Evolutionary conservation across 2,888 invertebrate genomes (phyloP), one percentile per base, ranked within the genome.

Genomic region (Seira ritae): DNA sequence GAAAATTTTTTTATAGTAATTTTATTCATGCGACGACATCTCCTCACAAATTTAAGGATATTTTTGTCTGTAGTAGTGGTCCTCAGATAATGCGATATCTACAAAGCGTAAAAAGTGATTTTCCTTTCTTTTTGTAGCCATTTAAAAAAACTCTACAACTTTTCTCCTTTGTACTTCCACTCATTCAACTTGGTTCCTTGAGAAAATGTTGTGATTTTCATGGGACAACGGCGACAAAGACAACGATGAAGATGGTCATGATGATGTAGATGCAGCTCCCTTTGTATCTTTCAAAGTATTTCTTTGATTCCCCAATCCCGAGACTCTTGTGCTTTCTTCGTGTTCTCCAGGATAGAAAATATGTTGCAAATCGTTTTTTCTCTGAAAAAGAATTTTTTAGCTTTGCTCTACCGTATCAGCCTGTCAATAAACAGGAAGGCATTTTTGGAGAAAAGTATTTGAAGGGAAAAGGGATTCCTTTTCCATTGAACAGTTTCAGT

Each of bases 21-120:
- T 80, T 80, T 80, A 80, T 80, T 80, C 80, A 80, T 80, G 73
- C 69, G 20, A 72, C 60, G 65, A 72, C 60, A 31, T 65, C 65
- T 65, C 19, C 22, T 20, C 22, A 12, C 20, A 12, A 66, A 31
- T 31, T 31, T 31, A 2, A 4, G 31, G 31, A 31, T 31, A n/a
- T n/a, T 42, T 17, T 15, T 55, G 55, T 55, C 55, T 55, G 23
- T 22, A 70, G 71, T 71, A 19, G 15, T n/a, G 37, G 62, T 69
- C 62, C 24, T 72, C 24, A 70, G 70, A 75, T 80, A 70, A 81
- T 81, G 70, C 75, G 69, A 81, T 75, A 75, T 81, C 80, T 81
- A 66, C 66, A 80, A 46, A 75, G 80, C 75, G 75, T 75, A 81
- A 81, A 55, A 81, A 75, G 80, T 75, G 80, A 81, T 81, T 81